Conservation (phyloP, 2,888 invertebrate genomes). For the Agrotis segetum region DNA sequence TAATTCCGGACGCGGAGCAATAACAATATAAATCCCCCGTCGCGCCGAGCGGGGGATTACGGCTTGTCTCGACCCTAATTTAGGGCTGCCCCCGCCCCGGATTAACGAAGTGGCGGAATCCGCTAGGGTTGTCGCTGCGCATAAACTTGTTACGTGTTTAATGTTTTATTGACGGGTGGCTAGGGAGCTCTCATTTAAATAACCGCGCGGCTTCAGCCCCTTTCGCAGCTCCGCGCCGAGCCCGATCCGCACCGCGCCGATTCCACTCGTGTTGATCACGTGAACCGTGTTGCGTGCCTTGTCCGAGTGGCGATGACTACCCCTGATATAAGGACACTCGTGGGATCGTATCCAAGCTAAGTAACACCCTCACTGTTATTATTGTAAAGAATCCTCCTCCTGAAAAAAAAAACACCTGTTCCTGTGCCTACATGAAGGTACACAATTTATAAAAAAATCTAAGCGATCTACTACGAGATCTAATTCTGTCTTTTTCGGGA, state of each 20-base stretch:
- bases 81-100: constrained; percentile 91
- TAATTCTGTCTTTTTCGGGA: neutral
- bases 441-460: constrained; percentile 11
- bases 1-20: constrained; percentile 91
- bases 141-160: constrained; percentile 91
- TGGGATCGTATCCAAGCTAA: constrained; percentile 10
- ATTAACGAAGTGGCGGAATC: constrained; percentile 91
- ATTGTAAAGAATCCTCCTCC: constrained; percentile 6
- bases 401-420: neutral
- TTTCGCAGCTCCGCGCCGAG: constrained; percentile 48
- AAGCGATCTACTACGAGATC: neutral
- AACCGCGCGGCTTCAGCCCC: constrained; percentile 77
- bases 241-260: constrained; percentile 6
- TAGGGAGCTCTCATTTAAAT: constrained; percentile 89
- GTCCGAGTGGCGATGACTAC: constrained; percentile 45
- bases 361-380: neutral
- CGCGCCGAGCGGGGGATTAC: constrained; percentile 91
- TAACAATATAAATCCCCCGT: constrained; percentile 91
- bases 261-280: constrained; percentile 55
- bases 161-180: constrained; percentile 91
- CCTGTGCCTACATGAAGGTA: neutral
- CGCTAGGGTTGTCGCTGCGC: constrained; percentile 90
- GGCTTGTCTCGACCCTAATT: constrained; percentile 91
- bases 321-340: constrained; percentile 34
- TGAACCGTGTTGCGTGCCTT: constrained; percentile 25